Evolutionary conservation across 2,113 vertebrate species (phyloP).

Genomic region (Alligator mississippiensis): DNA sequence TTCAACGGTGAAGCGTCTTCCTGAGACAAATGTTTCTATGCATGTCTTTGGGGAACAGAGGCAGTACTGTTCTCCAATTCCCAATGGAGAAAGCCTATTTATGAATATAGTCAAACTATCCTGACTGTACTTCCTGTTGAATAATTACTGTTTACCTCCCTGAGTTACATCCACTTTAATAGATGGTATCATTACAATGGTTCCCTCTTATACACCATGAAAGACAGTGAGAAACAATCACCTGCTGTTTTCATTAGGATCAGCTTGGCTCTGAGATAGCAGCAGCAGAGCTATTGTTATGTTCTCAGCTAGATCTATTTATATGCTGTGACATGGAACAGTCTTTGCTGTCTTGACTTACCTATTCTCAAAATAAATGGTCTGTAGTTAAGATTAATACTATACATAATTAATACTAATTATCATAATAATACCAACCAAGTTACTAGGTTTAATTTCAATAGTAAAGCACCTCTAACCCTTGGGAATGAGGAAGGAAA

Average conservation of each 20-base stretch:
- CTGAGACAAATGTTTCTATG: neutral
- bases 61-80: neutral
- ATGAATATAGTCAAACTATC: neutral
- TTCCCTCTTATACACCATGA: neutral
- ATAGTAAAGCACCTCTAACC: accelerated
- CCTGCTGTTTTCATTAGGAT: neutral
- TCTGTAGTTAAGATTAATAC: neutral
- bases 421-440: neutral
- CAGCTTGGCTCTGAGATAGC: neutral
- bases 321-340: neutral
- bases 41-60: neutral
- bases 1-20: neutral
- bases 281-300: conserved; percentile 8
- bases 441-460: neutral
- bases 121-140: neutral
- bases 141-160: conserved; percentile 22
- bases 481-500: neutral
- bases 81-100: neutral
- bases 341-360: neutral
- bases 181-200: neutral
- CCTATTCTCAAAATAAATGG: neutral
- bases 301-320: conserved; percentile 5
- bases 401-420: neutral
- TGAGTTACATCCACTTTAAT: neutral
- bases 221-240: conserved; percentile 19